Base-by-base conservation (phyloP, 2,797 vertebrate genomes). In the Pseudomugil tenellus region DNA sequence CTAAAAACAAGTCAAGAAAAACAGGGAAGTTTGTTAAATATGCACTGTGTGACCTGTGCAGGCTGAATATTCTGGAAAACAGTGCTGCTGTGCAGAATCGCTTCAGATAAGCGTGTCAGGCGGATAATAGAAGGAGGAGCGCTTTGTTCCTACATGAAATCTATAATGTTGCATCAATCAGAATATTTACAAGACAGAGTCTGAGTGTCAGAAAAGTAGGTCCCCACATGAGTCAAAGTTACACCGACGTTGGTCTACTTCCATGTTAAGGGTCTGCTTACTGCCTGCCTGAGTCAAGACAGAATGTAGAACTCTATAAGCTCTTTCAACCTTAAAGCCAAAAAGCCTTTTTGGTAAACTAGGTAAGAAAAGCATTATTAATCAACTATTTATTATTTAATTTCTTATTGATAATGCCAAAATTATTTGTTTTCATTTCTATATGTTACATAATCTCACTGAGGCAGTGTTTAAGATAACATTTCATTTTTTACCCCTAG, bases 1-100 rank as follows among this genome's bases (percentile, higher is more conserved):
- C 67, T 28, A 66, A 63, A 56, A 63, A 67, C 51, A 23, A 35
- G 60, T 62, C 11, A 10, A 31, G 31, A 81, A 76, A 74, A 70
- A 56, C 34, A 78, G 35, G 62, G 72, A 29, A 86, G 84, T 89
- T 86, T 68, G 71, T 87, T 86, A 86, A 85, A 79, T 14, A 77
- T 61, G 73, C 54, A 89, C 81, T 84, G 58, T 0, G 0, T 85
- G 80, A 89, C 80, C 79, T 84, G 52, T 34, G 8, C 13, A 51
- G 51, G 8, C 35, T 51, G 14, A 53, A 53, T 59, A 37, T 21
- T 67, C 46, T 10, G 17, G 23, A 72, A 68, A 67, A 48, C 4
- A 59, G 1, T 14, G 8, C 31, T 1, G 29, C 19, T 63, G 28
- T 26, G 39, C 65, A 10, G 23, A 6, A 1, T 34, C 26, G 21